Conservation (phyloP, 2,888 invertebrate species). For the Zygothrica quintamaculata region DNA sequence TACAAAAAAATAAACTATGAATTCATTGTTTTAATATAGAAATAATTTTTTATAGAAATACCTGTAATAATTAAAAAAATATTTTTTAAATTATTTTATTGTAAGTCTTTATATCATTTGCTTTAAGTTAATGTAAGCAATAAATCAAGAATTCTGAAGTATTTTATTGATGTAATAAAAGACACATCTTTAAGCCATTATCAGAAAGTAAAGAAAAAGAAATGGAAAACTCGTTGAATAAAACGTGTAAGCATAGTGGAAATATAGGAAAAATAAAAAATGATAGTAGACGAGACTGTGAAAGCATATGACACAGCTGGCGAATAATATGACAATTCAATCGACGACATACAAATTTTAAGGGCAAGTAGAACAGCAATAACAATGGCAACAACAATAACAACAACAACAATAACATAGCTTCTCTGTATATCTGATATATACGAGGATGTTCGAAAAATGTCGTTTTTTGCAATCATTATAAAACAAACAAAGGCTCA, state of each 20-base stretch:
- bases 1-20: too few relatives aligned
- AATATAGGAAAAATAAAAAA: constrained; percentile 43
- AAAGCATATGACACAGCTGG: constrained; percentile 41
- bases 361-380: constrained; percentile 8
- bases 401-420: constrained; percentile 8
- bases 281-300: constrained; percentile 23
- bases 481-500: constrained; percentile 58
- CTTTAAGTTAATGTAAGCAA: too few relatives aligned
- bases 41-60: too few relatives aligned
- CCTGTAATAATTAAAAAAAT: too few relatives aligned
- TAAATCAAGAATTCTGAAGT: constrained; percentile 13
- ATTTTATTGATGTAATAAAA: constrained; percentile 42
- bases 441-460: constrained; percentile 58
- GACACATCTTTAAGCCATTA: constrained; percentile 1
- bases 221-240: constrained; percentile 1
- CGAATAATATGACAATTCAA: constrained; percentile 49
- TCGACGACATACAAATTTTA: constrained; percentile 41
- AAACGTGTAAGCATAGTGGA: background rate
- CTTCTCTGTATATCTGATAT: constrained; percentile 9
- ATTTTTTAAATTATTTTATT: too few relatives aligned
- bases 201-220: background rate
- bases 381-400: constrained; percentile 13
- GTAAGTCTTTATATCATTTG: too few relatives aligned
- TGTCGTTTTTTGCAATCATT: constrained; percentile 52
- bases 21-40: too few relatives aligned